phyloP scores from a whole-genome alignment of 2,888 invertebrate species.

The Rapana venosa region DNA sequence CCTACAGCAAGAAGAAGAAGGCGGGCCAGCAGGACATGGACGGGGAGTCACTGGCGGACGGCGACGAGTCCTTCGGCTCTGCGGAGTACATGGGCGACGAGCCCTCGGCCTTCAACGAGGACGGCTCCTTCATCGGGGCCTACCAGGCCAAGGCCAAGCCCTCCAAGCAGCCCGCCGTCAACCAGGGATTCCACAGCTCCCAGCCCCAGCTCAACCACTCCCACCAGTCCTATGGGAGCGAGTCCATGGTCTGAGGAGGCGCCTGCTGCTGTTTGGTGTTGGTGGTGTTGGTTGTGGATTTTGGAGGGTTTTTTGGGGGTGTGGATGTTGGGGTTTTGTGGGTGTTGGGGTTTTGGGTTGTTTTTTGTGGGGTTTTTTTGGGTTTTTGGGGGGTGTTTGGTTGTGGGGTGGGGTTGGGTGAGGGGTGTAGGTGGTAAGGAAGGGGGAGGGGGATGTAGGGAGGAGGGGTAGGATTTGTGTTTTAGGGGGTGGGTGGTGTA shows the following conservation, averaged over 20 bases:
- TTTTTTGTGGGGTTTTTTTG: no score
- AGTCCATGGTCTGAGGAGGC: background rate
- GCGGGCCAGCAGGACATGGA: conserved; percentile 46
- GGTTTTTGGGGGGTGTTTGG: no score
- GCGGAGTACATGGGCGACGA: conserved; percentile 49
- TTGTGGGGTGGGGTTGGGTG: no score
- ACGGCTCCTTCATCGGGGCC: conserved; percentile 55
- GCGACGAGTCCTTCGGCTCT: conserved; percentile 43
- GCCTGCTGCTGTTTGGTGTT: no score
- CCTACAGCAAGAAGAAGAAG: conserved; percentile 42
- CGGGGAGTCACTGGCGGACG: conserved; percentile 45
- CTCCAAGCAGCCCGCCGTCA: background rate
- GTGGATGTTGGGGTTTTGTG: no score
- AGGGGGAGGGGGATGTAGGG: background rate
- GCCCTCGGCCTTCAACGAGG: conserved; percentile 53
- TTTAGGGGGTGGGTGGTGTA: background rate
- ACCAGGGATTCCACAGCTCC: background rate
- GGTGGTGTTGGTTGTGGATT: no score
- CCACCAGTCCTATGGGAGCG: background rate
- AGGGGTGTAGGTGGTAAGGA: background rate
- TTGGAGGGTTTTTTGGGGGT: no score
- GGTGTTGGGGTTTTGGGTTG: no score
- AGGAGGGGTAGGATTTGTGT: background rate
- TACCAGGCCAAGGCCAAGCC: conserved; percentile 41
- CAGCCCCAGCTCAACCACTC: background rate